These are phyloP conservation scores for Peromyscus melanophrys DNA, from an alignment of 2,797 vertebrate genomes.

Conservation along the genomic window DNA sequence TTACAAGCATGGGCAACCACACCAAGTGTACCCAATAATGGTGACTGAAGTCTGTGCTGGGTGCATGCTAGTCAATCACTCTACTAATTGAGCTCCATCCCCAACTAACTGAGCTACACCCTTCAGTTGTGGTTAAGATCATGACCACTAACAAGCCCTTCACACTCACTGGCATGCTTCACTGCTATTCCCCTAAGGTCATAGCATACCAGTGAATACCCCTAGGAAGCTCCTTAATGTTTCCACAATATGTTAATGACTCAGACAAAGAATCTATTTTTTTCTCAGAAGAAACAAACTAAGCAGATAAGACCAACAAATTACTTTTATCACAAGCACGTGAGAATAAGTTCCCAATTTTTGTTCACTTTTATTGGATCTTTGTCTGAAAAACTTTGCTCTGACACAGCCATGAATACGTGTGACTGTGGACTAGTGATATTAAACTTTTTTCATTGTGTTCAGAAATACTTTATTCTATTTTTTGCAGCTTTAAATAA, in stretches of 20 bases:
- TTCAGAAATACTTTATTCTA: background rate
- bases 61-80: background rate
- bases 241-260: background rate
- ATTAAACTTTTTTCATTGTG: background rate
- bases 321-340: background rate
- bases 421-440: background rate
- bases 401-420: background rate
- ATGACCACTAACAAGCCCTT: background rate
- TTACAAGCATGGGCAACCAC: background rate
- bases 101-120: background rate
- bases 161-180: rapidly evolving
- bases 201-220: rapidly evolving
- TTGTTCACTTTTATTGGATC: background rate
- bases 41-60: too few species aligned
- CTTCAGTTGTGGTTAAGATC: background rate
- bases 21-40: rapidly evolving
- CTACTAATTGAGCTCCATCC: background rate
- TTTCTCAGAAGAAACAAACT: background rate
- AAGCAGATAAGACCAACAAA: background rate
- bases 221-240: background rate
- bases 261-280: background rate
- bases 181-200: rapidly evolving
- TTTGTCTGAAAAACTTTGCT: background rate
- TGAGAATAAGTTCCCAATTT: background rate
- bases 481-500: background rate